A percentile compares a stretch with the other conserved stretches of the same genome.
These are phyloP conservation scores for Caenorhabditis angaria DNA, from an alignment of 2,888 invertebrate genomes.

Conservation along the genomic window DNA sequence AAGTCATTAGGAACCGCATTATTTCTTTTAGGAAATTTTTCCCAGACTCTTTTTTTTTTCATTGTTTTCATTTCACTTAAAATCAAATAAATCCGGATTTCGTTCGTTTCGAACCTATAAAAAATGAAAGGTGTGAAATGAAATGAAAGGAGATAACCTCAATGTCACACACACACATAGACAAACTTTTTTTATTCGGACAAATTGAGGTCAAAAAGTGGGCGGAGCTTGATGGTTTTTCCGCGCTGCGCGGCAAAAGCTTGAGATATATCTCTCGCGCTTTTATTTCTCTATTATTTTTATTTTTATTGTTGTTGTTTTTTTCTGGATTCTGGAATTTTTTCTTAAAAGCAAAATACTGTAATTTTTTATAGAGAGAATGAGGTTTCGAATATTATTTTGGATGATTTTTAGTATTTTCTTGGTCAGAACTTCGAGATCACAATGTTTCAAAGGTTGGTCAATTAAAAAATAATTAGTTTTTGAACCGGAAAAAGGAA, in stretches of 20 bases:
- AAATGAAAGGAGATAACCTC: conserved; percentile 1
- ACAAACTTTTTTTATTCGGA: neutral
- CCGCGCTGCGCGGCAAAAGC: neutral
- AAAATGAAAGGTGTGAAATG: too few relatives aligned
- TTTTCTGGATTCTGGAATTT: too few relatives aligned
- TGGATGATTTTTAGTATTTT: too few relatives aligned
- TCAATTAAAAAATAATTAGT: too few relatives aligned
- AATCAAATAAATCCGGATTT: neutral
- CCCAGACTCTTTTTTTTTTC: conserved; percentile 7
- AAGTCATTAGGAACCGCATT: conserved; percentile 16
- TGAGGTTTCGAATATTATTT: too few relatives aligned
- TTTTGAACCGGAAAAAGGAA: too few relatives aligned
- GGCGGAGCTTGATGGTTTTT: conserved; percentile 1
- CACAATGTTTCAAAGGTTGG: too few relatives aligned
- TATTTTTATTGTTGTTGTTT: neutral
- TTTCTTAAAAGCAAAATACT: too few relatives aligned
- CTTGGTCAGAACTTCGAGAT: too few relatives aligned
- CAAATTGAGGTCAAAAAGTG: conserved; percentile 6
- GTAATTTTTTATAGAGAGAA: too few relatives aligned
- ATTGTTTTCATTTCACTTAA: neutral
- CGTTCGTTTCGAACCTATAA: neutral
- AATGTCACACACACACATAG: conserved; percentile 4
- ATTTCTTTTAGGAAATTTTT: conserved; percentile 2
- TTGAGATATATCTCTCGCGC: neutral
- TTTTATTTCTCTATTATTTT: neutral